Base-by-base conservation (phyloP, 2,797 vertebrate genomes). In the Rhyacichthys aspro region DNA sequence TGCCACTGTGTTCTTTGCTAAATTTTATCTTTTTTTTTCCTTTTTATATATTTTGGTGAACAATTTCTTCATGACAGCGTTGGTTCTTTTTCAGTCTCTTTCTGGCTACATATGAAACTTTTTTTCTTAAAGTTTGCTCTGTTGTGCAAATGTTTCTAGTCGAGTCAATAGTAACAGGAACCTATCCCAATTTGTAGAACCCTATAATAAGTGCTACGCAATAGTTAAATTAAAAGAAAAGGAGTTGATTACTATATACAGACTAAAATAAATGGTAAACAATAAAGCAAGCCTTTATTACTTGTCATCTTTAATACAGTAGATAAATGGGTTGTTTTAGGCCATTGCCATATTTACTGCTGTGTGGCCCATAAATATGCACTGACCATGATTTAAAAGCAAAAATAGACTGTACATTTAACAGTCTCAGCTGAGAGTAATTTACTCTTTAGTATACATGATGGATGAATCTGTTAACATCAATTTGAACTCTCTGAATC, bases 271-370 rank as follows among this genome's bases (percentile, higher is more conserved):
- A 76, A 78, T 67, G 42, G 15, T 23, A 59, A 64, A 74, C 60
- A 67, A 70, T 44, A 60, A 67, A 72, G 45, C 34, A 56, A 11
- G 47, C 46, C 54, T 54, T 58, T 67, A 74, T 46, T 72, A 62
- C 38, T 34, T 54, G 66, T 42, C 11, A 7, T 61, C 56, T 63
- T 58, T 60, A 71, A 70, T 57, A 15, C 43, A 67, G 36, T 32
- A 73, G 60, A 78, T 70, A 42, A 69, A 76, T 74, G 47, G 49
- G 71, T 67, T 7, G 23, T 59, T 66, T n/a, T 11, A 53, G 28
- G 28, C 16, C 6, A 11, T 15, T 71, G 47, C 41, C 63, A 74
- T 50, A 5, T 69, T 73, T 66, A 60, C 55, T 61, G 41, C 36
- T 58, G 14, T 50, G 33, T 17, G 32, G 19, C 0, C 1, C 38